Conservation (phyloP, 1,140 invertebrate species). For the Cotesia chilonis region DNA sequence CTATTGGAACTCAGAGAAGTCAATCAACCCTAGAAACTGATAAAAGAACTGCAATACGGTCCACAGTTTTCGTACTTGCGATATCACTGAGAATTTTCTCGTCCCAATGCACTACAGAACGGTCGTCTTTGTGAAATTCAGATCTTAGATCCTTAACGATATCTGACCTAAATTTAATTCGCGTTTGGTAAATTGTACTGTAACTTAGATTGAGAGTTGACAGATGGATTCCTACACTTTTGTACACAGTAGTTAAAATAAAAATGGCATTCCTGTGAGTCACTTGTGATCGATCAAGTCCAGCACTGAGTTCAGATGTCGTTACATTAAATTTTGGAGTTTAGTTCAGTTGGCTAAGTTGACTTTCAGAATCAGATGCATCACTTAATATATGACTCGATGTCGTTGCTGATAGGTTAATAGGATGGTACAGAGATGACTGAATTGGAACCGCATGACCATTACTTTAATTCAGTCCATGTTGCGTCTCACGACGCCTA, state of each 20-base stretch:
- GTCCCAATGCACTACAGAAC: conserved; percentile 30
- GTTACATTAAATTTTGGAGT: conserved; percentile 38
- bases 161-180: conserved; percentile 18
- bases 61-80: conserved; percentile 42
- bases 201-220: background rate
- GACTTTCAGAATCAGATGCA: background rate
- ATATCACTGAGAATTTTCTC: conserved; percentile 44
- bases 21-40: conserved; percentile 41
- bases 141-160: conserved; percentile 41
- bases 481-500: too few relatives aligned
- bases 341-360: background rate
- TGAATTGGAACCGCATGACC: too few relatives aligned
- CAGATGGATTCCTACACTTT: conserved; percentile 41
- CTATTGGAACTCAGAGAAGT: conserved; percentile 48
- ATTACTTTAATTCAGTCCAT: too few relatives aligned
- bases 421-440: too few relatives aligned
- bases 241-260: conserved; percentile 42
- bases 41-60: conserved; percentile 48
- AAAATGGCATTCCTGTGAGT: conserved; percentile 44
- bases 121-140: conserved; percentile 35
- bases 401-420: conserved; percentile 15
- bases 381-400: background rate
- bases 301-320: conserved; percentile 37
- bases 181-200: background rate
- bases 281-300: conserved; percentile 44